phyloP scores from a whole-genome alignment of 2,797 vertebrate species.

The Acanthopagrus latus region DNA sequence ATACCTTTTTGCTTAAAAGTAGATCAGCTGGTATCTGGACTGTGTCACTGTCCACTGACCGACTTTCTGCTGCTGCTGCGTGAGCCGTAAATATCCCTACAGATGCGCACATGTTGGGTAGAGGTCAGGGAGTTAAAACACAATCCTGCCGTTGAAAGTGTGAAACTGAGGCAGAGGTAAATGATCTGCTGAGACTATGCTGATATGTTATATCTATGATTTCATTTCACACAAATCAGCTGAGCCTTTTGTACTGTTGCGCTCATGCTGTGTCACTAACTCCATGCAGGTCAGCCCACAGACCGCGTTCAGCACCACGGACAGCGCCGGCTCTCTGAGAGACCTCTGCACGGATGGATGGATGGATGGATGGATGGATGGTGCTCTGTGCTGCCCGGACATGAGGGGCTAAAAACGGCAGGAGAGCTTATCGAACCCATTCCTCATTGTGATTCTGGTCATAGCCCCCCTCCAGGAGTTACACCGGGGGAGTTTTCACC shows the following conservation, averaged over 20 bases:
- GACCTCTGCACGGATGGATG: neutral
- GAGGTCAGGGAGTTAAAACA: slow-evolving; percentile 38
- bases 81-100: slow-evolving; percentile 49
- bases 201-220: no score
- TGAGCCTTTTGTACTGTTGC: neutral
- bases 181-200: neutral
- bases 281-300: neutral
- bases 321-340: slow-evolving; percentile 52
- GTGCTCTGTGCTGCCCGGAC: slow-evolving; percentile 8
- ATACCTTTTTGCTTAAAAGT: neutral
- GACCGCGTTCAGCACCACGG: slow-evolving; percentile 71
- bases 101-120: slow-evolving; percentile 32
- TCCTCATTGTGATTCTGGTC: slow-evolving; percentile 67
- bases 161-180: neutral
- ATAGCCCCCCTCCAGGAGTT: slow-evolving; percentile 59
- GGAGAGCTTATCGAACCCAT: slow-evolving; percentile 25
- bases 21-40: neutral
- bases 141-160: neutral
- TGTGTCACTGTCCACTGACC: slow-evolving; percentile 66
- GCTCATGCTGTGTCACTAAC: neutral
- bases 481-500: slow-evolving; percentile 69
- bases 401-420: slow-evolving; percentile 5
- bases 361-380: no score
- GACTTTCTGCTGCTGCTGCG: slow-evolving; percentile 36
- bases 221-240: no score